Evolutionary conservation across 2,888 invertebrate genomes (phyloP), one percentile per base, ranked within the genome.

Genomic region (Nowickia ferox): DNA sequence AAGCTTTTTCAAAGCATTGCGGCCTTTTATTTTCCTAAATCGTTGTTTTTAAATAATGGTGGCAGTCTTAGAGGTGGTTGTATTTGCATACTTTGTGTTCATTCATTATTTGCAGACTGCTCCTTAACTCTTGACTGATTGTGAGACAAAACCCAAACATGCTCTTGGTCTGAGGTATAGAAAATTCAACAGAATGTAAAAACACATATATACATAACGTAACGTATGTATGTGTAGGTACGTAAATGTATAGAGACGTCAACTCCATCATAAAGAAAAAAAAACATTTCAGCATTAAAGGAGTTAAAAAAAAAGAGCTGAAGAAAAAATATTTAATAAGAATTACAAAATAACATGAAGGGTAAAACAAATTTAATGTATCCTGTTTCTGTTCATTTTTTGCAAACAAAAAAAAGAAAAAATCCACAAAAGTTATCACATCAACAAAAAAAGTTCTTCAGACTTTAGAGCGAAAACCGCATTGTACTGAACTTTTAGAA

Each of bases 141-240:
- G 75, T 79, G 79, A 86, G 86, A 86, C 86, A 86, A 83, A 85
- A 83, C 71, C 86, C 86, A 86, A 83, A 86, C 76, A 86, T 80
- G 79, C 76, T 76, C 71, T 72, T 74, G 79, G 77, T 81, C 77
- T 68, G 19, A 71, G 71, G 69, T 75, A 79, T 48, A 72, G 79
- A 79, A 78, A 75, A 82, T 72, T 79, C 66, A 76, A 66, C 59
- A 44, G 55, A 46, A 75, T 55, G 44, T 57, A 63, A 69, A 82
- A 85, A 68, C 13, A 65, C 9, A 76, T 19, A 44, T 38, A 42
- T 61, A 48, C 15, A 57, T 55, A 38, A 48, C 48, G 44, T 71
- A 22, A 30, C 30, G 30, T 42, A 42, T 19, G 22, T 13, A 42
- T n/a, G n/a, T 40, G 6, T 30, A 30, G 6, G 30, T 30, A 30